phyloP scores from a whole-genome alignment of 2,888 invertebrate genomes.

The Sclerodermus sp. region DNA sequence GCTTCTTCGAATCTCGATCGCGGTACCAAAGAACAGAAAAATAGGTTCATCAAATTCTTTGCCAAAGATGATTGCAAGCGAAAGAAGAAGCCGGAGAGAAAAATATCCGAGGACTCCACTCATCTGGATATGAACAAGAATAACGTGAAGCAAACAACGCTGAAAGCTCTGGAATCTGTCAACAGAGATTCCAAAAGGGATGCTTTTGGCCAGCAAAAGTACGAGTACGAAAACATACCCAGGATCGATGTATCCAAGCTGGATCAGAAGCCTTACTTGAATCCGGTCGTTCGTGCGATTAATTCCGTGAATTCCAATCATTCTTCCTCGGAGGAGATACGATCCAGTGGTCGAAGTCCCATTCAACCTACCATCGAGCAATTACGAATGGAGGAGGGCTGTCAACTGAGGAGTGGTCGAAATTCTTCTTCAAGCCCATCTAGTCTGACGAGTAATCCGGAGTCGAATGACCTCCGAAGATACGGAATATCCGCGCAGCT shows the following conservation, averaged over 20 bases:
- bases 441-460: slow-evolving; percentile 9
- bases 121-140: slow-evolving; percentile 51
- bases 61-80: slow-evolving; percentile 47
- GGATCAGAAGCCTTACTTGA: slow-evolving; percentile 36
- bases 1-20: slow-evolving; percentile 45
- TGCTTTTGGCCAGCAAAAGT: slow-evolving; percentile 31
- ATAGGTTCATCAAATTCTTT: slow-evolving; percentile 49
- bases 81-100: slow-evolving; percentile 36
- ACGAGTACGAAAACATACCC: slow-evolving; percentile 55
- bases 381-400: slow-evolving; percentile 47
- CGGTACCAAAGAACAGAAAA: slow-evolving; percentile 36
- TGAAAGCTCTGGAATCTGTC: slow-evolving; percentile 14
- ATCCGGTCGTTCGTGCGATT: slow-evolving; percentile 9
- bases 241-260: slow-evolving; percentile 50
- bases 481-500: slow-evolving; percentile 19
- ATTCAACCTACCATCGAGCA: slow-evolving; percentile 49
- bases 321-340: neutral
- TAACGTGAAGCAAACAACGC: slow-evolving; percentile 29
- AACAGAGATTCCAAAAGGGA: slow-evolving; percentile 24
- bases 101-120: slow-evolving; percentile 38
- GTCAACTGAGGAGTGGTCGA: slow-evolving; percentile 39
- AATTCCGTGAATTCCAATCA: slow-evolving; percentile 8
- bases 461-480: neutral
- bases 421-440: slow-evolving; percentile 19
- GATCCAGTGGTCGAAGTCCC: slow-evolving; percentile 8